These are phyloP conservation scores for Lypha dubia DNA, from an alignment of 2,888 invertebrate species.

Conservation along the genomic window DNA sequence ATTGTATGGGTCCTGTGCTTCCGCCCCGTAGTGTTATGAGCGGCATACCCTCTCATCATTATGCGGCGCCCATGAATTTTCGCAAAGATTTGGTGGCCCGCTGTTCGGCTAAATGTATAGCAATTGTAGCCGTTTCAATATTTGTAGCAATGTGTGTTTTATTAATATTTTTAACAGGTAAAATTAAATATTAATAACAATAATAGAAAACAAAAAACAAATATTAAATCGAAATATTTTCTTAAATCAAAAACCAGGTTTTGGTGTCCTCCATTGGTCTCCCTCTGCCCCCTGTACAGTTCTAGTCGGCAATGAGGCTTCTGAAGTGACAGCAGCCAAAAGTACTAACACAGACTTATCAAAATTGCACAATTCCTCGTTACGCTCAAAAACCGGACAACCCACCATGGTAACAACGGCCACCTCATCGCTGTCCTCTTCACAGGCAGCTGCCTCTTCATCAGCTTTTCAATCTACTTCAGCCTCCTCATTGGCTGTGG, in stretches of 20 bases:
- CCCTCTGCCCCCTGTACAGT: conserved; percentile 93
- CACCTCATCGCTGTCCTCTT: conserved; percentile 83
- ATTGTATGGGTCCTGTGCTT: conserved; percentile 89
- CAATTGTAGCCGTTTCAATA: conserved; percentile 93
- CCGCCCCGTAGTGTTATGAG: conserved; percentile 87
- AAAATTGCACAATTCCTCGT: conserved; percentile 87
- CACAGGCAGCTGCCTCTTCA: conserved; percentile 88
- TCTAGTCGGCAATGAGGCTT: conserved; percentile 90
- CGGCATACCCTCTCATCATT: conserved; percentile 88
- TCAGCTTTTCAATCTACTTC: conserved; percentile 83
- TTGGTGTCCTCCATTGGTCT: conserved; percentile 93
- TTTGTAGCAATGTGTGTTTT: conserved; percentile 92
- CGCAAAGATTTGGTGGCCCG: conserved; percentile 92
- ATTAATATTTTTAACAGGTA: conserved; percentile 94
- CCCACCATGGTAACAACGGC: conserved; percentile 84
- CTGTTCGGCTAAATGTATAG: conserved; percentile 96
- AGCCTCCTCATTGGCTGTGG: conserved; percentile 84
- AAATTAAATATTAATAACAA: conserved; percentile 74
- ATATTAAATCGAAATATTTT: too few species aligned
- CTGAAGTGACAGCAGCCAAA: conserved; percentile 88
- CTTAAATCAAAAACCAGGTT: conserved; percentile 84
- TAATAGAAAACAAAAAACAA: too few species aligned
- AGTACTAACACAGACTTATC: conserved; percentile 88
- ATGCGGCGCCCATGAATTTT: conserved; percentile 93
- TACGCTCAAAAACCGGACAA: conserved; percentile 85